Evolutionary conservation across 2,888 invertebrate genomes (phyloP), one percentile per base, ranked within the genome.

Genomic region (Eupelmus urozonus): DNA sequence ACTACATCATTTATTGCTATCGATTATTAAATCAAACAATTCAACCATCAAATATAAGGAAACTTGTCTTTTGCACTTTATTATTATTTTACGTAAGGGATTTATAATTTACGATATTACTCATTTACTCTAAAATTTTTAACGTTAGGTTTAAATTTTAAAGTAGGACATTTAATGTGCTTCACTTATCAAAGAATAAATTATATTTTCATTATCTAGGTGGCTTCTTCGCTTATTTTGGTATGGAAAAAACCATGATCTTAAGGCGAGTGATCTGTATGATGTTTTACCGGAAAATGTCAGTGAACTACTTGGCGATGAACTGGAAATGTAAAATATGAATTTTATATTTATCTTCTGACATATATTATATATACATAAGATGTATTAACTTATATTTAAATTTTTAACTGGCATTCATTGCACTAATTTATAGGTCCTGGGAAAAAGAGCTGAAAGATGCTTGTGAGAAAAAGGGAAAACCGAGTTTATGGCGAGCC

Each of bases 151-250:
- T 34, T 9, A 34, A 34, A 34, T 34, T 34, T 5, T 5, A 34
- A 34, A 34, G 3, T 34, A 34, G 11, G 20, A 16, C 11, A 53
- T 53, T 7, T 45, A 45, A 9, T 45, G 2, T 4, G 2, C 13
- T 45, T 45, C 16, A 16, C 13, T 16, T 45, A 45, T 16, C 13
- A 16, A 13, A 45, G 2, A 45, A 45, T 16, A 7, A 45, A 45
- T 16, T 49, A 9, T 55, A 53, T 5, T 20, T 20, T 40, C 49
- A 25, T 18, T 23, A 45, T 80, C 20, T 11, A 95, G 95, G 91
- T 95, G 94, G 94, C 90, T 93, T 69, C 91, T 93, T 81, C 92
- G 92, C 29, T 90, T 93, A 80, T 93, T 94, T 83, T 91, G 91
- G 84, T 91, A 92, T 85, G 94, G 95, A 42, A 92, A 91, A 83